A percentile compares a stretch with the other conserved stretches of the same genome.
These are phyloP conservation scores for Chrysolina haemoptera DNA, from an alignment of 2,888 invertebrate genomes.

Conservation along the genomic window DNA sequence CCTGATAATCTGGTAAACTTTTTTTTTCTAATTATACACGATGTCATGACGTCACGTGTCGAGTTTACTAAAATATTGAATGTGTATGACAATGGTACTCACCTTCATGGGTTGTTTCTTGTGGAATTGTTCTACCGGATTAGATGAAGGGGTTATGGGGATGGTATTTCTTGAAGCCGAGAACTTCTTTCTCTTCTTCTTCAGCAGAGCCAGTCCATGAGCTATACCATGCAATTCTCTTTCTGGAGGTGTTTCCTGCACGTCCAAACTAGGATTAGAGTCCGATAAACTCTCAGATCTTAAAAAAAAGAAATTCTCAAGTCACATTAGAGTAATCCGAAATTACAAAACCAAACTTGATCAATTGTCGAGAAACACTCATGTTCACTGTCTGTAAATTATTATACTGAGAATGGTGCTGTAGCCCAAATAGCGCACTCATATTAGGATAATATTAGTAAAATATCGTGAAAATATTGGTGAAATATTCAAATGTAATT, in stretches of 20 bases:
- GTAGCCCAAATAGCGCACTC: no score
- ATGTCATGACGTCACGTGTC: no score
- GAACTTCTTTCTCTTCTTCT: conserved; percentile 87
- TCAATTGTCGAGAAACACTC: no score
- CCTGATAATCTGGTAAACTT: no score
- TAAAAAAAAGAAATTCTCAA: neutral
- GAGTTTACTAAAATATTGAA: neutral
- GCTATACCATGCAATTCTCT: conserved; percentile 68
- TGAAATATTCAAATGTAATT: no score
- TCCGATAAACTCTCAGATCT: conserved; percentile 80
- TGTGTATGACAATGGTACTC: conserved; percentile 10
- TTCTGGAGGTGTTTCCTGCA: conserved; percentile 51
- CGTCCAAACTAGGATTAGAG: conserved; percentile 78
- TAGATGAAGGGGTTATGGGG: conserved; percentile 71
- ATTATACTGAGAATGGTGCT: no score
- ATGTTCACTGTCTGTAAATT: no score
- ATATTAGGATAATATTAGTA: no score
- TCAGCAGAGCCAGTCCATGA: conserved; percentile 81
- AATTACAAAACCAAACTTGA: no score
- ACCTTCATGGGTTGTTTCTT: conserved; percentile 53
- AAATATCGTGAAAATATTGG: no score
- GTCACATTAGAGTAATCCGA: no score
- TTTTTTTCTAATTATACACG: no score
- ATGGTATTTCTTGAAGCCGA: conserved; percentile 83
- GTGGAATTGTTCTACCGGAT: conserved; percentile 65